A percentile compares a stretch with the other conserved stretches of the same genome.
Conservation (phyloP, 2,113 vertebrate species). For the Sphaerodactylus townsendi region DNA sequence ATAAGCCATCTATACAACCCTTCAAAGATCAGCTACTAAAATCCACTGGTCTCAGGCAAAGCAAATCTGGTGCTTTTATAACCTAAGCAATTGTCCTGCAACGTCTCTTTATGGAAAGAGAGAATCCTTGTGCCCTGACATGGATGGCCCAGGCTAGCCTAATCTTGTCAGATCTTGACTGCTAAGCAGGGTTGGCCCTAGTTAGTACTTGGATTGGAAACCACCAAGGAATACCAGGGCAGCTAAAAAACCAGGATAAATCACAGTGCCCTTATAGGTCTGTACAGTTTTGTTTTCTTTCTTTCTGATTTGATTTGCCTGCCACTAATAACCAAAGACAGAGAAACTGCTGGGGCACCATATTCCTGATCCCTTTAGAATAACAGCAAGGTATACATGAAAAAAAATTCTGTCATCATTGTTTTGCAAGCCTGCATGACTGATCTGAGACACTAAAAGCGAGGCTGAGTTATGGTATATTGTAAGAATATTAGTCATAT, state of each 20-base stretch:
- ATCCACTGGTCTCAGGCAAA: neutral
- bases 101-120: neutral
- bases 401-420: neutral
- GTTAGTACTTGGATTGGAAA: too few species aligned
- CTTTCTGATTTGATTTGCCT: neutral
- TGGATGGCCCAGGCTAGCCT: neutral
- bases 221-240: too few species aligned
- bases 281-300: neutral
- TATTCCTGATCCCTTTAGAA: neutral
- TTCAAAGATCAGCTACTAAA: neutral
- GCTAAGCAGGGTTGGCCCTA: neutral
- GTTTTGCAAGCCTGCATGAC: neutral
- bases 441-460: conserved; percentile 31
- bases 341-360: too few species aligned
- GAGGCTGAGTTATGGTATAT: conserved; percentile 42
- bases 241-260: neutral
- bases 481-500: conserved; percentile 60
- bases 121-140: neutral
- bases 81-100: neutral
- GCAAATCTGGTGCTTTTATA: neutral
- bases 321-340: too few species aligned
- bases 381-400: neutral
- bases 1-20: too few species aligned
- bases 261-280: neutral
- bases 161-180: too few species aligned